Percentiles rank a stretch among this genome's conserved stretches.
phyloP scores from a whole-genome alignment of 2,888 invertebrate species.

The Lathronympha strigana region DNA sequence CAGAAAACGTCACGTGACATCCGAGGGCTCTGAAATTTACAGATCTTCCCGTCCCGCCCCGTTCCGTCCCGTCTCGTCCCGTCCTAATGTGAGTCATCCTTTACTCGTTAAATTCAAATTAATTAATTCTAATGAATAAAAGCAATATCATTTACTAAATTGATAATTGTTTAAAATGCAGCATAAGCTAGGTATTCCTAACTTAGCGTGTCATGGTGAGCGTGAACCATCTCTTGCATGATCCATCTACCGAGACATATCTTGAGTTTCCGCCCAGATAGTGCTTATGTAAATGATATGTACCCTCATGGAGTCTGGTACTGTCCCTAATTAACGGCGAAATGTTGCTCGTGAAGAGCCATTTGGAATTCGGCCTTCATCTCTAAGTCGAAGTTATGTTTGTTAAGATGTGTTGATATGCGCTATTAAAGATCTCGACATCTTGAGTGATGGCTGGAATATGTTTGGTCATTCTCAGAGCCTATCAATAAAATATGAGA shows the following conservation, averaged over 20 bases:
- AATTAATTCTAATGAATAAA: too few relatives aligned
- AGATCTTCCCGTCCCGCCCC: too few relatives aligned
- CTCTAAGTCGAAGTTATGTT: not conserved
- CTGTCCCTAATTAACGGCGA: not conserved
- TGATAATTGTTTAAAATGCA: too few relatives aligned
- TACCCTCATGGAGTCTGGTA: not conserved
- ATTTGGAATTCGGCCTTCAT: not conserved
- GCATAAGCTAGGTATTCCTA: too few relatives aligned
- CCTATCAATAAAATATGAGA: too few relatives aligned
- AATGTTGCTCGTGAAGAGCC: slow-evolving; percentile 4
- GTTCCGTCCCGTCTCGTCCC: too few relatives aligned
- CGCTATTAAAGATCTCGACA: not conserved
- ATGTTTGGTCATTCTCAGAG: not conserved
- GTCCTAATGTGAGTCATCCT: too few relatives aligned
- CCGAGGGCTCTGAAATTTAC: too few relatives aligned
- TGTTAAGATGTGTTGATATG: not conserved
- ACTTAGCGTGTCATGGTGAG: too few relatives aligned
- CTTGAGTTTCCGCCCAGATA: not conserved
- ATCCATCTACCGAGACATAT: not conserved
- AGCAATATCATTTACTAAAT: too few relatives aligned
- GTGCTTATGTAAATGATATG: slow-evolving; percentile 17
- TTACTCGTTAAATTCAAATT: too few relatives aligned
- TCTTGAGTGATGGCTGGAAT: not conserved
- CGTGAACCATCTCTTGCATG: not conserved
- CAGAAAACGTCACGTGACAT: too few relatives aligned